Evolutionary conservation across 2,113 vertebrate genomes (phyloP).

Genomic region (Rhinoderma darwinii): DNA sequence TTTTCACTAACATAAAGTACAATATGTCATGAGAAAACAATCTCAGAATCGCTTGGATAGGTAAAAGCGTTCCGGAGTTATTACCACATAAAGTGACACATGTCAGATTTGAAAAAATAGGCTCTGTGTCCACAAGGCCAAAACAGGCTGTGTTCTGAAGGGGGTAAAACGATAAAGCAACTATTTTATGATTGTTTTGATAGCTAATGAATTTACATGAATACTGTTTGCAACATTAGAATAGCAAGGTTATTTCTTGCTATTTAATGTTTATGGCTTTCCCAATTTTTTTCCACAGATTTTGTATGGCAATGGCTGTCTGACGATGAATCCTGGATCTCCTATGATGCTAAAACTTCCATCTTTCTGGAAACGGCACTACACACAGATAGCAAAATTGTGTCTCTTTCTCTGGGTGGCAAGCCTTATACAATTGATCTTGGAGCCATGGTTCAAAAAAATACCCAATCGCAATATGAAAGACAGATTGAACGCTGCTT

Average conservation of each 20-base stretch:
- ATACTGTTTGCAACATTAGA: neutral
- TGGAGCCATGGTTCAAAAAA: constrained; percentile 77
- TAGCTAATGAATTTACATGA: too few relatives aligned
- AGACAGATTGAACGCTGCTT: constrained; percentile 73
- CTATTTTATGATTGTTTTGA: too few relatives aligned
- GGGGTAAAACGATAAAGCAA: too few relatives aligned
- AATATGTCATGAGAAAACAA: too few relatives aligned
- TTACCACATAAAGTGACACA: too few relatives aligned
- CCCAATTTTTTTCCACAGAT: constrained; percentile 60
- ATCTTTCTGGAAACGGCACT: constrained; percentile 68
- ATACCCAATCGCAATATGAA: constrained; percentile 72
- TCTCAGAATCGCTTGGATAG: too few relatives aligned
- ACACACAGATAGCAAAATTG: constrained; percentile 53
- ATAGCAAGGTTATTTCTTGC: neutral
- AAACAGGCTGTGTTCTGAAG: too few relatives aligned
- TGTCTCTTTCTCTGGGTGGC: constrained; percentile 65
- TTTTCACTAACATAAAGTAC: too few relatives aligned
- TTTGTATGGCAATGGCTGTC: constrained; percentile 78
- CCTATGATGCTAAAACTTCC: constrained; percentile 67
- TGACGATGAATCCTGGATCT: constrained; percentile 72
- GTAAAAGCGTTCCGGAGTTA: too few relatives aligned
- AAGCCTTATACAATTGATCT: constrained; percentile 72
- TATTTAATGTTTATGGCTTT: neutral
- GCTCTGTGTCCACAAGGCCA: too few relatives aligned
- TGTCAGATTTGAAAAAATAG: too few relatives aligned